Base-by-base conservation (phyloP, 2,797 vertebrate genomes). In the Ctenopoma multispine region DNA sequence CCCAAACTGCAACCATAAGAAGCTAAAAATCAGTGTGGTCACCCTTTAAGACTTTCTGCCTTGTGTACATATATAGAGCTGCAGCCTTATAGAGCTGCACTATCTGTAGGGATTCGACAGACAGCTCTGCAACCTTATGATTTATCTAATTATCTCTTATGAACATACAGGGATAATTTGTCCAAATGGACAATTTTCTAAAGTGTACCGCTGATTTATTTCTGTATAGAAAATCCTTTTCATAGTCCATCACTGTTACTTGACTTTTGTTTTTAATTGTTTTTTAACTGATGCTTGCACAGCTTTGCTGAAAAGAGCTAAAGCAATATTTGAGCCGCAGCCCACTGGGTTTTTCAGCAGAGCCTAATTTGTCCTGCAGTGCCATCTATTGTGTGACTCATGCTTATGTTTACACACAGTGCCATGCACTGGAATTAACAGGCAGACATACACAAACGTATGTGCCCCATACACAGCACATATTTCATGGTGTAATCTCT, bases 361-460 rank as follows among this genome's bases (percentile, higher is more conserved):
- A 87, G 83, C 80, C 78, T 24, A 72, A 81, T 71, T 72, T 83
- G 83, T 88, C 78, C 87, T 87, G 81, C 85, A 88, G 90, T 90
- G 91, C 89, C 92, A 92, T 90, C 87, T 90, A 79, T 66, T 8
- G 67, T 83, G 75, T 70, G 43, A 89, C 71, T 85, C 86, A 85
- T 83, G 86, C 81, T 86, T 85, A 88, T 86, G 89, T 91, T 91
- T 90, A 90, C 89, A 91, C 77, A 81, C 82, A 83, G 76, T 90
- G 85, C 90, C 86, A 85, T 90, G 83, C 87, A 91, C 87, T 84
- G 82, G 43, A 77, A 64, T 38, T 27, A 51, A 69, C 71, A 72
- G 70, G 69, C 57, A 71, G 62, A 83, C 38, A 70, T 70, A 94
- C 88, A 92, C 80, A 67, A 31, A 75, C 47, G 12, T 57, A 66